Base-by-base conservation (phyloP, 2,888 invertebrate genomes). In the Rhamphomyia laevipes region DNA sequence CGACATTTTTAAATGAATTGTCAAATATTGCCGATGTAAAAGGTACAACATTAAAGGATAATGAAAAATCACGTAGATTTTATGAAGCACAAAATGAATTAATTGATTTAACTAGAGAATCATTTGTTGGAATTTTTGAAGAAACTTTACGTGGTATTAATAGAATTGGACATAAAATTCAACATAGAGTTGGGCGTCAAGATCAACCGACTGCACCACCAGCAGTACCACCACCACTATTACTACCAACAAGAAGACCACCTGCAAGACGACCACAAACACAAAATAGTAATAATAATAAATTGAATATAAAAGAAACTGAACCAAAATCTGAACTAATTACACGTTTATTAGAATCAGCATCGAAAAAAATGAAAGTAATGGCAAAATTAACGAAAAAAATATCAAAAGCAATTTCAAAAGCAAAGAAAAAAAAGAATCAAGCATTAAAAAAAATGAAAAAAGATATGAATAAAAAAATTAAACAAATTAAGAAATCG, bases 361-460 rank as follows among this genome's bases (percentile, higher is more conserved):
- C 51, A 27, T 51, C 51, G n/a, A 47, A 51, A 21, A 51, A 47
- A 16, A 44, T 51, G 9, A 45, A 42, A 12, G 40, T 48, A 30
- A 43, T 51, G 16, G 51, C 51, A 9, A 47, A 48, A 37, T 31
- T 51, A 15, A 51, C 51, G 5, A 45, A 48, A 30, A 27, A 51
- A n/a, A 47, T 51, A 10, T 48, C 51, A 17, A 51, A 51, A 41
- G 47, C 51, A 35, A 35, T 35, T n/a, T 5, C 15, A 16, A 38
- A 17, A 38, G 38, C 38, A 17, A 11, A 2, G 4, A 38, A 38
- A 7, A 17, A 15, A 16, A 38, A 38, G 10, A 17, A 38, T 3
- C 2, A 17, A 16, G n/a, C 10, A 16, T 17, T n/a, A 10, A 38
- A 38, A 17, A 38, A 17, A 15, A 38, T 17, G 11, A 38, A 38